Percentiles rank a stretch among this genome's conserved stretches.
These are phyloP conservation scores for Pseudopodoces humilis DNA, from an alignment of 2,113 vertebrate species.

Conservation along the genomic window DNA sequence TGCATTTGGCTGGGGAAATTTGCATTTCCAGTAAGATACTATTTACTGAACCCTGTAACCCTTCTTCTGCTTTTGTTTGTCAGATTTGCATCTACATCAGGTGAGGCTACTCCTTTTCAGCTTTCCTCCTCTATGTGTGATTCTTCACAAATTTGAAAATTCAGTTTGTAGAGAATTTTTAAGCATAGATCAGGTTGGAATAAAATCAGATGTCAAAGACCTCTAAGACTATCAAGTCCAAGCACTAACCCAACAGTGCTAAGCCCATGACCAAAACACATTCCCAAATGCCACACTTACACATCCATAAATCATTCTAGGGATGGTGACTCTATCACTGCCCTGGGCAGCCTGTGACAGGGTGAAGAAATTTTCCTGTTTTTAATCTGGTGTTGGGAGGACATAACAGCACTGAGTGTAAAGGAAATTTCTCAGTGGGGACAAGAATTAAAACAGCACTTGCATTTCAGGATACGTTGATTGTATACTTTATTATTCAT, in stretches of 20 bases:
- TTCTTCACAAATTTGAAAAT: neutral
- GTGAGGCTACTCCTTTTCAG: neutral
- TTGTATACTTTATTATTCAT: no score
- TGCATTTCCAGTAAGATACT: neutral
- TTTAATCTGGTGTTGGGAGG: neutral
- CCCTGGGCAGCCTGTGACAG: neutral
- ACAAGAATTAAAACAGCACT: no score
- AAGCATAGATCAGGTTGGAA: neutral
- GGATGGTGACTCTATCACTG: neutral
- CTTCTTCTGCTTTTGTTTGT: neutral
- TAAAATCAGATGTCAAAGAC: neutral
- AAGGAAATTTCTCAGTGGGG: neutral
- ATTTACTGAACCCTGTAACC: neutral
- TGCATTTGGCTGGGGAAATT: neutral
- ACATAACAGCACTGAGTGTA: neutral
- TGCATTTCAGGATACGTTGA: no score
- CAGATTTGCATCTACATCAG: neutral
- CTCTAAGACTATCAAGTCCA: neutral
- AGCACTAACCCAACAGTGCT: neutral
- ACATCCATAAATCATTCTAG: neutral
- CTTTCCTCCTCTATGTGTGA: neutral
- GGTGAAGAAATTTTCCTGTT: neutral
- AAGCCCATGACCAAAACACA: neutral
- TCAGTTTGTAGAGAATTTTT: neutral
- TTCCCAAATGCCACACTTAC: neutral